phyloP scores from a whole-genome alignment of 2,797 vertebrate species.

The Parotocinclus haroldoi region DNA sequence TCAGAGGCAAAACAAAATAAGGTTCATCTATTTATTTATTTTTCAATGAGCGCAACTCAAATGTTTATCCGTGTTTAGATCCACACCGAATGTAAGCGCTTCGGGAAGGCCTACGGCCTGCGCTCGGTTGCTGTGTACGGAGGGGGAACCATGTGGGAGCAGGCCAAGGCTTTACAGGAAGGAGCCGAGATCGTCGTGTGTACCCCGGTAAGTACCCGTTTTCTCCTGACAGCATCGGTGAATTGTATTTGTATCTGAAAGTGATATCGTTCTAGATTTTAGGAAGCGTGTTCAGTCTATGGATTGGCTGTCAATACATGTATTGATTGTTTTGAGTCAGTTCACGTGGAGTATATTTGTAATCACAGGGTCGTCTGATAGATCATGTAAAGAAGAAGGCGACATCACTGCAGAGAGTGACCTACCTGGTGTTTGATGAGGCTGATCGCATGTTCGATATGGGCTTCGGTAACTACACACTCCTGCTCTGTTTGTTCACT shows the following conservation, averaged over 20 bases:
- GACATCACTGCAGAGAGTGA: constrained; percentile 93
- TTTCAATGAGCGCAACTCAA: neutral
- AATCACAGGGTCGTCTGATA: constrained; percentile 88
- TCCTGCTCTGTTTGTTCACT: neutral
- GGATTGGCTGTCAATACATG: too few relatives aligned
- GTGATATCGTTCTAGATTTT: too few relatives aligned
- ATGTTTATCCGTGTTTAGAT: constrained; percentile 67
- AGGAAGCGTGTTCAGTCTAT: too few relatives aligned
- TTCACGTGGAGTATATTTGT: too few relatives aligned
- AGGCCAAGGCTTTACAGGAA: constrained; percentile 96
- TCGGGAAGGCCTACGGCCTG: constrained; percentile 94
- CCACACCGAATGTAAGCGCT: constrained; percentile 95
- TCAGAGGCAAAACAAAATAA: too few relatives aligned
- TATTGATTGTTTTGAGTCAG: too few relatives aligned
- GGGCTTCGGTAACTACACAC: constrained; percentile 86
- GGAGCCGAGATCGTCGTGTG: constrained; percentile 98
- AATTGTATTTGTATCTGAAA: too few relatives aligned
- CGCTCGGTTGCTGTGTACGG: constrained; percentile 98
- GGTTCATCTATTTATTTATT: too few relatives aligned
- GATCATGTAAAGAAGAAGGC: constrained; percentile 99
- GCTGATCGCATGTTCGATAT: constrained; percentile 99
- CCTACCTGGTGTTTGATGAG: constrained; percentile 98
- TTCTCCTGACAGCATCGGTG: neutral
- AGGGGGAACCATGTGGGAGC: constrained; percentile 99
- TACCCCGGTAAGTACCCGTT: constrained; percentile 83